Percentiles rank a stretch among this genome's conserved stretches.
Conservation (phyloP, 2,113 vertebrate species). For the Paralichthys olivaceus region DNA sequence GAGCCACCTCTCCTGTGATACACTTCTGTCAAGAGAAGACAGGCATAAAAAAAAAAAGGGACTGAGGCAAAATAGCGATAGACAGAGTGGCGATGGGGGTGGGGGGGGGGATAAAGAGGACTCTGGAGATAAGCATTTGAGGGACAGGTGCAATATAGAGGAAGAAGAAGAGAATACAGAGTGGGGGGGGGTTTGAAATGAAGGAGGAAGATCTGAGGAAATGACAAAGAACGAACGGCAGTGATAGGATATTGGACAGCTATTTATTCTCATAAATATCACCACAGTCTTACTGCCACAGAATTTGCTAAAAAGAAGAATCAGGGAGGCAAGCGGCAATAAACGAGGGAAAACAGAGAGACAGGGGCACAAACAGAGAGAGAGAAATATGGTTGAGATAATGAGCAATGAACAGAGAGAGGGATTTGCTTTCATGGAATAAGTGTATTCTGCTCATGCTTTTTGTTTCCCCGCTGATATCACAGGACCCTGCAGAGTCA, state of each 20-base stretch:
- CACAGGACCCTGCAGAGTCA: conserved; percentile 16
- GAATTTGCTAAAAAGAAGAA: conserved; percentile 38
- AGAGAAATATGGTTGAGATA: conserved; percentile 34
- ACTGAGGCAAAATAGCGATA: conserved; percentile 48
- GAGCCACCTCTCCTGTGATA: conserved; percentile 60
- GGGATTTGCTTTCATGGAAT: conserved; percentile 37
- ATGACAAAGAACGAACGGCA: conserved; percentile 58
- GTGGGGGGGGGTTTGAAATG: conserved; percentile 25
- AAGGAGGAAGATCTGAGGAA: conserved; percentile 56
- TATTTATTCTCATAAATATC: conserved; percentile 76
- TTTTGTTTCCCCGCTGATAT: conserved; percentile 17
- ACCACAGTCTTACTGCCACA: conserved; percentile 21
- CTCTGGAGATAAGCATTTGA: conserved; percentile 74
- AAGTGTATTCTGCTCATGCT: conserved; percentile 18
- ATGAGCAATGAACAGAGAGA: conserved; percentile 41
- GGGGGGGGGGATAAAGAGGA: conserved; percentile 64
- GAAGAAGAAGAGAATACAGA: conserved; percentile 40
- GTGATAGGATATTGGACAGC: conserved; percentile 61
- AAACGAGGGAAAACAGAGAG: conserved; percentile 26
- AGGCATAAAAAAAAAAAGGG: conserved; percentile 32
- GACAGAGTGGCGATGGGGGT: conserved; percentile 26
- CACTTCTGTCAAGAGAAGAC: conserved; percentile 65
- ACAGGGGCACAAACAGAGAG: conserved; percentile 1
- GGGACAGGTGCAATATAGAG: conserved; percentile 79
- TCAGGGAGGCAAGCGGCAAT: conserved; percentile 34